These are phyloP conservation scores for Premnoplex brunnescens DNA, from an alignment of 2,797 vertebrate genomes.

Conservation along the genomic window DNA sequence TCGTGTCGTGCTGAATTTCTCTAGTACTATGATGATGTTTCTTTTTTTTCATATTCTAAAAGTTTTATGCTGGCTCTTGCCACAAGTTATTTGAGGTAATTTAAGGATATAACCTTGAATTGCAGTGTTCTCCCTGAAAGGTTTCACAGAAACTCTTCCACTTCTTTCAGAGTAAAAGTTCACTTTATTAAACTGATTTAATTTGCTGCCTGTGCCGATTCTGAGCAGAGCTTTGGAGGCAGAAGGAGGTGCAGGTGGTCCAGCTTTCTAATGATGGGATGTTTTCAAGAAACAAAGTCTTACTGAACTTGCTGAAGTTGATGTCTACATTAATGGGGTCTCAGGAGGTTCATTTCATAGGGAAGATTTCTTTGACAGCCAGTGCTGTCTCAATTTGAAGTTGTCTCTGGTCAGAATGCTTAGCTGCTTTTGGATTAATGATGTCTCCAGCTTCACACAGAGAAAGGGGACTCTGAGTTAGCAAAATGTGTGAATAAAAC, in stretches of 20 bases:
- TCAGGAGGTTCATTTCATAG: background rate
- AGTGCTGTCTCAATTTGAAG: background rate
- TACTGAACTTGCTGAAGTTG: background rate
- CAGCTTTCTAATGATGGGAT: background rate
- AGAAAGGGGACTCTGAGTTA: background rate
- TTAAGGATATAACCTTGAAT: background rate
- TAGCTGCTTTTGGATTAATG: background rate
- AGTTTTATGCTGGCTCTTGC: background rate
- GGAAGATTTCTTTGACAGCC: background rate
- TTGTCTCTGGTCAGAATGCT: background rate
- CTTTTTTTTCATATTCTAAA: background rate
- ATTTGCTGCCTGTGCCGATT: background rate
- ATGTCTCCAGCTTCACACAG: background rate
- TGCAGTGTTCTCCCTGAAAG: background rate
- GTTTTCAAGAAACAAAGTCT: background rate
- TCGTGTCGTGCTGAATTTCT: background rate
- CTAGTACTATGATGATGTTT: background rate
- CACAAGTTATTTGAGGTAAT: background rate
- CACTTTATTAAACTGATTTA: background rate
- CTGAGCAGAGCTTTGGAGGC: background rate
- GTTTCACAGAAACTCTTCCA: background rate
- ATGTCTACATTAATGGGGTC: background rate
- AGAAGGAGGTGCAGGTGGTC: background rate
- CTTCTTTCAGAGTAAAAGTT: background rate
- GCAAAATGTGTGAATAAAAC: background rate